phyloP scores from a whole-genome alignment of 2,113 vertebrate genomes.

The Zeus faber region DNA sequence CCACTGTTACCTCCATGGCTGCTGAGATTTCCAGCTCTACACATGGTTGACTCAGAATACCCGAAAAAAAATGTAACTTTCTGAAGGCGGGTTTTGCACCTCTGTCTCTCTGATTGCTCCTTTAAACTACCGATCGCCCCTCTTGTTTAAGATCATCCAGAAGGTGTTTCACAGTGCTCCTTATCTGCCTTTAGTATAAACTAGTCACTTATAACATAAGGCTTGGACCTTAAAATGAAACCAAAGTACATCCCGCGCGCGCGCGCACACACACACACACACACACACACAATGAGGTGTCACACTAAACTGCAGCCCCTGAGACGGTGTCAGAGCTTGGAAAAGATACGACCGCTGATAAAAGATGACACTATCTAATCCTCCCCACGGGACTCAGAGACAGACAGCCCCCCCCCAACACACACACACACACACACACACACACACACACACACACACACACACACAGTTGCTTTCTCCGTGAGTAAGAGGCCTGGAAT shows the following conservation, averaged over 20 bases:
- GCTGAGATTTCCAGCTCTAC: too few species aligned
- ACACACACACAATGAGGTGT: not conserved
- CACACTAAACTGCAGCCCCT: not conserved
- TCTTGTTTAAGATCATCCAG: too few species aligned
- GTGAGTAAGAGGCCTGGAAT: slow-evolving; percentile 9
- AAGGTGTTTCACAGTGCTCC: too few species aligned
- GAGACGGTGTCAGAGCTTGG: slow-evolving; percentile 49
- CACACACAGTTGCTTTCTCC: slow-evolving; percentile 6
- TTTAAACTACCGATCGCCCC: too few species aligned
- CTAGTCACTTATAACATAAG: not conserved
- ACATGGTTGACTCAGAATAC: too few species aligned
- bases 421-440: slow-evolving; percentile 7
- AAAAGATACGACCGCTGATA: slow-evolving; percentile 49
- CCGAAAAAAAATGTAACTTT: too few species aligned
- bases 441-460: slow-evolving; percentile 22
- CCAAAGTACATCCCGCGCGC: too few species aligned
- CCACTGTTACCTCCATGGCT: too few species aligned
- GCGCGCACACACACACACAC: not conserved
- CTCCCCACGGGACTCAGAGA: slow-evolving; percentile 30
- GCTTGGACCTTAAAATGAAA: not conserved
- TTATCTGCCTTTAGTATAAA: too few species aligned
- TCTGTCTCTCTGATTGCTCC: too few species aligned
- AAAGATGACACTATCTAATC: slow-evolving; percentile 59
- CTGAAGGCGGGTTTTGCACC: too few species aligned
- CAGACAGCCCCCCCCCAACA: not conserved